Evolutionary conservation across 1,140 invertebrate species (phyloP).

Genomic region (roundworm (Caenorhabditis elegans)): DNA sequence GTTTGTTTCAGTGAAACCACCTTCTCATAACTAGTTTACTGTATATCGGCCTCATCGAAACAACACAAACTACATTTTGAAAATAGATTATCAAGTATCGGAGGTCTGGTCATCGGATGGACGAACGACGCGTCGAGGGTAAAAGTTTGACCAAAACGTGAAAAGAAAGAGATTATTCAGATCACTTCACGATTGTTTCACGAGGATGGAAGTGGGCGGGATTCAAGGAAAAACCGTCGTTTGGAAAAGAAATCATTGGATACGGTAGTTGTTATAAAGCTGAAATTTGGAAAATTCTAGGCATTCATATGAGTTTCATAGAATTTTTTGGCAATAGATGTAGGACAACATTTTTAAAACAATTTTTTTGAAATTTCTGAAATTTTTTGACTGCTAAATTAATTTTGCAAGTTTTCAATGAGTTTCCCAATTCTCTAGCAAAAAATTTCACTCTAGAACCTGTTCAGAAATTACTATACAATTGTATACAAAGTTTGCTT

Average conservation of each 20-base stretch:
- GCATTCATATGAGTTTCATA: no score
- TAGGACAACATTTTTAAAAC: no score
- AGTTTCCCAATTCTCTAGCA: no score
- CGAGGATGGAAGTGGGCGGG: slow-evolving; percentile 12
- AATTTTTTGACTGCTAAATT: no score
- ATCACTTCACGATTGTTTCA: slow-evolving; percentile 13
- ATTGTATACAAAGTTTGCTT: no score
- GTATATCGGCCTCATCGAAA: not conserved
- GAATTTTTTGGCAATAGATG: no score
- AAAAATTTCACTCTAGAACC: no score
- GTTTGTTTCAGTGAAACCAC: slow-evolving; percentile 15
- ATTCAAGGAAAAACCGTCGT: not conserved
- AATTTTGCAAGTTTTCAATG: no score
- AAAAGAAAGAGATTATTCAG: not conserved
- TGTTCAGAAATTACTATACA: no score
- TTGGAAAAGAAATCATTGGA: not conserved
- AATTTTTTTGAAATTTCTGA: no score
- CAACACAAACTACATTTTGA: not conserved
- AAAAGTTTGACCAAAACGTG: slow-evolving; percentile 10
- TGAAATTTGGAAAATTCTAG: not conserved
- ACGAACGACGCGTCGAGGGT: slow-evolving; percentile 13
- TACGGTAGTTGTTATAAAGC: slow-evolving; percentile 1
- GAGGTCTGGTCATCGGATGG: slow-evolving; percentile 1
- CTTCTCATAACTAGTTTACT: not conserved
- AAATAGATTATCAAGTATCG: not conserved